Percentiles rank a stretch among this genome's conserved stretches.
Evolutionary conservation across 2,113 vertebrate species (phyloP).

Genomic region (Gnathochromis pfefferi): DNA sequence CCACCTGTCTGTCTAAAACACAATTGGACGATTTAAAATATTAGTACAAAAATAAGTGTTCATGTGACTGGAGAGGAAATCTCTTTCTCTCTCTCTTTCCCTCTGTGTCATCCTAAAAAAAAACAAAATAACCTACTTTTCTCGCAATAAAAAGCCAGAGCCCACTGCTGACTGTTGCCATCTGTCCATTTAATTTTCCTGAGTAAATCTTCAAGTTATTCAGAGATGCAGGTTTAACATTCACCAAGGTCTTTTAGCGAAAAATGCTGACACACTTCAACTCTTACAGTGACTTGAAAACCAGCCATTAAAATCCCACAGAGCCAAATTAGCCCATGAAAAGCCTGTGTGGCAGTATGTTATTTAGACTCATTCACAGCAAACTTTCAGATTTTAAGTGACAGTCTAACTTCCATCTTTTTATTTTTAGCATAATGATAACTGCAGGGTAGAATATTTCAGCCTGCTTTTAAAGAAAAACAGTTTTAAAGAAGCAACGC

Average conservation of each 20-base stretch:
- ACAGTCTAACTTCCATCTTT: background rate
- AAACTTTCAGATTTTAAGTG: background rate
- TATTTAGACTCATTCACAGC: background rate
- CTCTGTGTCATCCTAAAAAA: background rate
- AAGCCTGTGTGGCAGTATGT: background rate
- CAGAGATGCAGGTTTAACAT: background rate
- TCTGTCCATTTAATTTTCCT: background rate
- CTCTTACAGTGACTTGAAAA: background rate
- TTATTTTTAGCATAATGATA: background rate
- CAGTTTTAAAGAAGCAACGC: background rate
- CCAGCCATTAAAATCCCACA: background rate
- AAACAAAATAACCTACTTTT: background rate
- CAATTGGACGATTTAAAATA: constrained; percentile 35
- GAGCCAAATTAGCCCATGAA: background rate
- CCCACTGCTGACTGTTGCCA: background rate
- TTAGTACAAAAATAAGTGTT: constrained; percentile 17
- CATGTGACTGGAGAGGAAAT: background rate
- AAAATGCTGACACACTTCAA: background rate
- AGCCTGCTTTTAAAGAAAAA: background rate
- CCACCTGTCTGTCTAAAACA: constrained; percentile 43
- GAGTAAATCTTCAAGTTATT: background rate
- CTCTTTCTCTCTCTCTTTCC: background rate
- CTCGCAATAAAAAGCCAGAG: background rate
- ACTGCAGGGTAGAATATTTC: background rate
- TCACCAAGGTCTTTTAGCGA: background rate